Conservation (phyloP, 2,888 invertebrate genomes). For the Argynnis bischoffii region DNA sequence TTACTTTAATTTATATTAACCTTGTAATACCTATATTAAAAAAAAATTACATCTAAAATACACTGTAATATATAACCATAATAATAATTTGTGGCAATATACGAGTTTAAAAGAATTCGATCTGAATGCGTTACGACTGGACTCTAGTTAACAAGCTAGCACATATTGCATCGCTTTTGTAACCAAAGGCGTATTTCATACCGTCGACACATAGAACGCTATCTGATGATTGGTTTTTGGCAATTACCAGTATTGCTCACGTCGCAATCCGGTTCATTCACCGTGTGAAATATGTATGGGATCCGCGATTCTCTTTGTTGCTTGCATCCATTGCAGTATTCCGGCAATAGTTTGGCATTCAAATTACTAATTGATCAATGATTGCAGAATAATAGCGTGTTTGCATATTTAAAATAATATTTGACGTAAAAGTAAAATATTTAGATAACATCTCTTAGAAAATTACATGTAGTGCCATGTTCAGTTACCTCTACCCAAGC, state of each 20-base stretch:
- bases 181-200: constrained; percentile 79
- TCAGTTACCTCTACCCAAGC: too few species aligned
- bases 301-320: constrained; percentile 72
- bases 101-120: background rate
- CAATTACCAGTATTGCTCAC: constrained; percentile 82
- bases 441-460: too few species aligned
- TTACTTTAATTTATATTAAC: too few species aligned
- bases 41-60: too few species aligned
- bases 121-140: constrained; percentile 21
- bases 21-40: background rate
- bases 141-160: constrained; percentile 29
- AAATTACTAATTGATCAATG: constrained; percentile 35
- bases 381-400: constrained; percentile 12
- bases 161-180: constrained; percentile 59
- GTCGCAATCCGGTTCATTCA: constrained; percentile 78
- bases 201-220: constrained; percentile 72
- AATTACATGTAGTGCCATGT: too few species aligned
- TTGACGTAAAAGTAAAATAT: background rate
- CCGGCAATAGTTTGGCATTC: constrained; percentile 38
- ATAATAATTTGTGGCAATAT: background rate
- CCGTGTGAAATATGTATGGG: constrained; percentile 81
- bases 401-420: background rate
- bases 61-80: background rate
- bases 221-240: constrained; percentile 83
- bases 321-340: constrained; percentile 43